Evolutionary conservation across 2,888 invertebrate genomes (phyloP).

Genomic region (Gastrophysa polygoni): DNA sequence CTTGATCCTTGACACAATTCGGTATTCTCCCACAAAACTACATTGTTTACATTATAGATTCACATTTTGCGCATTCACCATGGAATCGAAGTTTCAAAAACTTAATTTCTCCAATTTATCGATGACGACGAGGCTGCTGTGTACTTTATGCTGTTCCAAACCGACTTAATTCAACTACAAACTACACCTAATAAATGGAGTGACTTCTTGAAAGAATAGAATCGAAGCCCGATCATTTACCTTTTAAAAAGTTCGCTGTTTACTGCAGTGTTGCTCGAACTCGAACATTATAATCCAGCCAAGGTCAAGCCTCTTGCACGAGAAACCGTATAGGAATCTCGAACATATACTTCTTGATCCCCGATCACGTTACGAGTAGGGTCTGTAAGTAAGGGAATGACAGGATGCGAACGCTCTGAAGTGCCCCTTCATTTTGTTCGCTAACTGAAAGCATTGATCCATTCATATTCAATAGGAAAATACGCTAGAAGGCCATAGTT

Average conservation of each 20-base stretch:
- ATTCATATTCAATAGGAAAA: no score
- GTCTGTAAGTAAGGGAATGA: neutral
- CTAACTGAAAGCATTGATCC: no score
- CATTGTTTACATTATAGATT: neutral
- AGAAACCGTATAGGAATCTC: slow-evolving; percentile 36
- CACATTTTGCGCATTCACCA: neutral
- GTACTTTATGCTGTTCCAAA: no score
- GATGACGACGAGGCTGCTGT: no score
- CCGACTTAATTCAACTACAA: neutral
- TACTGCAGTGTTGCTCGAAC: slow-evolving; percentile 37
- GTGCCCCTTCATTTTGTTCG: neutral
- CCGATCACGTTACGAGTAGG: neutral
- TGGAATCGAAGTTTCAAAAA: no score
- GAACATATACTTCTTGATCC: slow-evolving; percentile 27
- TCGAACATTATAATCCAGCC: slow-evolving; percentile 45
- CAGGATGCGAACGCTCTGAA: neutral
- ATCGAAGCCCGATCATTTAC: slow-evolving; percentile 36
- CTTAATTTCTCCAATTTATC: no score
- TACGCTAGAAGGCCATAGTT: no score
- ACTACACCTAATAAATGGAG: slow-evolving; percentile 4
- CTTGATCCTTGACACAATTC: neutral
- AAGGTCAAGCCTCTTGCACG: slow-evolving; percentile 47
- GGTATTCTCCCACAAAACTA: neutral
- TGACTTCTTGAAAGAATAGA: slow-evolving; percentile 19
- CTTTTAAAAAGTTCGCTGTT: slow-evolving; percentile 41